A percentile compares a stretch with the other conserved stretches of the same genome.
These are phyloP conservation scores for Chelonoidis abingdonii DNA, from an alignment of 2,113 vertebrate genomes.

Conservation along the genomic window DNA sequence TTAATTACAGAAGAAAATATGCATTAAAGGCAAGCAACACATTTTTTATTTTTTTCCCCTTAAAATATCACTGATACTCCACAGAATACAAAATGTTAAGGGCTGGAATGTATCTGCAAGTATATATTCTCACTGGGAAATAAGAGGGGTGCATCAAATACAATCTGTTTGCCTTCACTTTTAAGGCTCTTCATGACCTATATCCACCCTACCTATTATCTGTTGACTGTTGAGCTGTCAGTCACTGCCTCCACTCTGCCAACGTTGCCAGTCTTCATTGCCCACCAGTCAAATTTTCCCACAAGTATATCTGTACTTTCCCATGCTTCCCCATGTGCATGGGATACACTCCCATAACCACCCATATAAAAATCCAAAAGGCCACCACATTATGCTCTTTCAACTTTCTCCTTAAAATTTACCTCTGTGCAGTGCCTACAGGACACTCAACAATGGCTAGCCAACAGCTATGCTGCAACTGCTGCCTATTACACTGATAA, in stretches of 20 bases:
- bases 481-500: neutral
- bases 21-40: neutral
- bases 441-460: neutral
- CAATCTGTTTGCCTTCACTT: neutral
- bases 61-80: slow-evolving; percentile 4
- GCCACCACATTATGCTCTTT: neutral
- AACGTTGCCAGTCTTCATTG: neutral
- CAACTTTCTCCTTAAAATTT: neutral
- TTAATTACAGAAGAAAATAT: slow-evolving; percentile 50
- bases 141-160: neutral
- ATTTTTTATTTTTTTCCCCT: neutral
- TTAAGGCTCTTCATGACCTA: neutral
- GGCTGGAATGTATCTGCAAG: neutral
- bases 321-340: neutral
- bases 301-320: neutral
- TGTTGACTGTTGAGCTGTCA: neutral
- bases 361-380: neutral
- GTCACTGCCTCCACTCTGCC: neutral
- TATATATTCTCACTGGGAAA: neutral
- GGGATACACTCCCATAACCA: neutral
- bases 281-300: neutral
- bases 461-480: neutral
- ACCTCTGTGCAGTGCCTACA: neutral
- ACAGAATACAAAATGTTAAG: neutral
- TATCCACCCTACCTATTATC: neutral